Evolutionary conservation across 23 tunicate genomes (phyloP).

Genomic region (Diplosoma virens): DNA sequence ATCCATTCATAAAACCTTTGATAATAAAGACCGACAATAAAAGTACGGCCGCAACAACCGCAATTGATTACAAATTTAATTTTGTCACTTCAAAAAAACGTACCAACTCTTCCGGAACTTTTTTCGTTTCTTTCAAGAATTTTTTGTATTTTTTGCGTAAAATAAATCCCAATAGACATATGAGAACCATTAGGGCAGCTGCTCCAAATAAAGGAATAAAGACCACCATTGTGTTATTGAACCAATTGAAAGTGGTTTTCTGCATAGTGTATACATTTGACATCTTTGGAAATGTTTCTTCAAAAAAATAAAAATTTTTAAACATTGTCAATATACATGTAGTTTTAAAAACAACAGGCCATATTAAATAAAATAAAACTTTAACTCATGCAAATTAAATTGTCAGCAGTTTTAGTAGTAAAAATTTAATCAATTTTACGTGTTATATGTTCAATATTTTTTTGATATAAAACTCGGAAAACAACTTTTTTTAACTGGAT

Average conservation of each 20-base stretch:
- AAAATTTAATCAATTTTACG: not conserved
- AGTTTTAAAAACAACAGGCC: not conserved
- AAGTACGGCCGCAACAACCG: not conserved
- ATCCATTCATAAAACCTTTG: too few species aligned
- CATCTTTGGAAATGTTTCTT: not conserved
- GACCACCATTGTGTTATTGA: not conserved
- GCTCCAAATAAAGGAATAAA: conserved; percentile 23
- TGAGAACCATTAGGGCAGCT: not conserved
- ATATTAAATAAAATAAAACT: not conserved
- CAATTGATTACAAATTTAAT: not conserved
- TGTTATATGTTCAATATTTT: too few species aligned
- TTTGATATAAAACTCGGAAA: too few species aligned
- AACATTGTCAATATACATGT: not conserved
- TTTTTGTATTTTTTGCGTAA: conserved; percentile 2
- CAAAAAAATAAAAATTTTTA: not conserved
- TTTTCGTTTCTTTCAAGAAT: conserved; percentile 20
- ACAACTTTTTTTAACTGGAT: too few species aligned
- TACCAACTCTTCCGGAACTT: conserved; percentile 30
- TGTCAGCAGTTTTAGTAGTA: not conserved
- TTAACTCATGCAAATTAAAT: not conserved
- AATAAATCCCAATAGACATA: not conserved
- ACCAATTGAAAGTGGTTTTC: not conserved
- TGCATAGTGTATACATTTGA: conserved; percentile 6
- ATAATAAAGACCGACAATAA: too few species aligned
- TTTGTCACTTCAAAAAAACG: not conserved